phyloP scores from a whole-genome alignment of 92 coral and sea anemone species.

The Micromussa lordhowensis region DNA sequence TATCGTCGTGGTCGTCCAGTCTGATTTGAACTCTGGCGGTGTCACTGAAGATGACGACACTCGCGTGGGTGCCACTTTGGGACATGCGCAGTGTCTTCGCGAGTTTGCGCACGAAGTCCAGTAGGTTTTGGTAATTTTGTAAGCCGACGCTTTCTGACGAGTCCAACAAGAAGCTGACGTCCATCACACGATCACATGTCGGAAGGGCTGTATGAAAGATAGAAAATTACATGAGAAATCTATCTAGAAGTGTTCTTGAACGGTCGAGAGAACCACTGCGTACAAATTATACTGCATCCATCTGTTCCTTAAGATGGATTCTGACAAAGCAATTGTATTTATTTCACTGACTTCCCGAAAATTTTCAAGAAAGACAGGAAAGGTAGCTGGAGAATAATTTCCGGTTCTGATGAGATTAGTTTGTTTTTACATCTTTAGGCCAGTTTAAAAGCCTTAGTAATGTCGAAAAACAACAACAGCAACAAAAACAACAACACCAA shows the following conservation, averaged over 20 bases:
- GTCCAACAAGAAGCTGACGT: constrained; percentile 74
- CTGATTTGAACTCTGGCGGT: constrained; percentile 65
- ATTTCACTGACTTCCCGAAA: neutral
- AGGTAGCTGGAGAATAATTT: neutral
- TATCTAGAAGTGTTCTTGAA: too few relatives aligned
- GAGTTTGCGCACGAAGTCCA: constrained; percentile 62
- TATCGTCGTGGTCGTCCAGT: constrained; percentile 62
- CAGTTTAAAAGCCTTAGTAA: too few relatives aligned
- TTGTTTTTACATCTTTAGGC: neutral
- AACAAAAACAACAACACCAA: too few relatives aligned
- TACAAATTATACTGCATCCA: neutral
- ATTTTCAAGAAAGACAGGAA: neutral
- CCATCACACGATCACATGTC: constrained; percentile 60
- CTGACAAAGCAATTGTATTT: neutral
- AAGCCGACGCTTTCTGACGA: constrained; percentile 73
- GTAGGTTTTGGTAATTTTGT: constrained; percentile 49
- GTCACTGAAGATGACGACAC: constrained; percentile 78
- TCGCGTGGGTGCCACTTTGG: constrained; percentile 53
- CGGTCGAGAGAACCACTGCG: neutral
- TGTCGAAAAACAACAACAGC: too few relatives aligned
- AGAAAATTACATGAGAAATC: neutral
- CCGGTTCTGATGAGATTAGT: neutral
- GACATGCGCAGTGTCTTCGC: constrained; percentile 69
- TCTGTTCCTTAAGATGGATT: neutral
- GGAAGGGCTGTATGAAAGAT: constrained; percentile 46